phyloP scores from a whole-genome alignment of 2,797 vertebrate genomes.

The Tolypeutes matacus region DNA sequence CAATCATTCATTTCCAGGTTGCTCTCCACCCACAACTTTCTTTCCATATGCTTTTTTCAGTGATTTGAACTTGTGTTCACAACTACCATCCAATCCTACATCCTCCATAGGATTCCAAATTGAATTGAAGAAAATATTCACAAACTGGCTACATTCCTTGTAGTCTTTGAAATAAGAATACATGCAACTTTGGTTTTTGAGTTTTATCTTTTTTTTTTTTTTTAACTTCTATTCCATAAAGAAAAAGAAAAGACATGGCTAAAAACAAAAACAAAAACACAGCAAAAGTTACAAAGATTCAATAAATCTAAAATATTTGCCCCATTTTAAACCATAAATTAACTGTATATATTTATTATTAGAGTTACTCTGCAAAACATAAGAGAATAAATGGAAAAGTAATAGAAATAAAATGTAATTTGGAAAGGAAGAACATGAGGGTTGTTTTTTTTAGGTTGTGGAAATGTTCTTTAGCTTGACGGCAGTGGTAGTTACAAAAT shows the following conservation, averaged over 20 bases:
- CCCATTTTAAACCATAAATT: not conserved
- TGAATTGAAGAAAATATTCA: not conserved
- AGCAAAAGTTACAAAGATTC: not conserved
- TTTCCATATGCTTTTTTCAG: not conserved
- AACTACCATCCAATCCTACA: not conserved
- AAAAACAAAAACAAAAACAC: not conserved
- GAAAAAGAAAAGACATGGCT: not conserved
- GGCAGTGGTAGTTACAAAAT: too few relatives aligned
- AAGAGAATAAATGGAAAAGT: too few relatives aligned
- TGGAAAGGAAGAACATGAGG: too few relatives aligned
- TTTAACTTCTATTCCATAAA: not conserved
- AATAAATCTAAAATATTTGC: not conserved
- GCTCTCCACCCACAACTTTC: not conserved
- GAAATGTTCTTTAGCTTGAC: too few relatives aligned
- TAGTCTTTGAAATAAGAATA: not conserved
- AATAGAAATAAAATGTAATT: too few relatives aligned
- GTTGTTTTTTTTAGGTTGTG: too few relatives aligned
- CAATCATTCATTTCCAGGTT: not conserved
- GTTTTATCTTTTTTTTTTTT: too few relatives aligned
- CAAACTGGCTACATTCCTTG: not conserved
- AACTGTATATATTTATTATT: not conserved
- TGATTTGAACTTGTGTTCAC: not conserved
- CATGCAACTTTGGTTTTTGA: not conserved
- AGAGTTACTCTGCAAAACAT: too few relatives aligned
- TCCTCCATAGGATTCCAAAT: not conserved